Evolutionary conservation across 2,113 vertebrate genomes (phyloP), one percentile per base, ranked within the genome.

Genomic region (Gallinago paraguaiae): DNA sequence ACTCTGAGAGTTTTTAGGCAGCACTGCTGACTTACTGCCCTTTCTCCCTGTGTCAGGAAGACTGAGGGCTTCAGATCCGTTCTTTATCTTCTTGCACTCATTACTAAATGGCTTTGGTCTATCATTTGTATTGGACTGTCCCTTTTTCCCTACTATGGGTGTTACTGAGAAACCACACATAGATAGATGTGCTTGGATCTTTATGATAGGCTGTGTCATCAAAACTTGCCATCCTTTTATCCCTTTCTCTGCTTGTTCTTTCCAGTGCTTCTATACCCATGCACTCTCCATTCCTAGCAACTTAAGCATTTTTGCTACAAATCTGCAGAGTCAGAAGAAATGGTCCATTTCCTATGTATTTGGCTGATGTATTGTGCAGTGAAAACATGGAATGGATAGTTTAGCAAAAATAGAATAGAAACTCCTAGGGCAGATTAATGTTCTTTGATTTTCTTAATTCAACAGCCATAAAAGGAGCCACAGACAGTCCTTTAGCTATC

Each of bases 341-440:
- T 50, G 19, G 2, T n/a, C 17, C 1, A 1, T 92, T 79, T 91
- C 4, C 7, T 2, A 11, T 2, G 0, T 71, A 53, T 64, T 16
- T 35, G 2, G 18, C 48, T 51, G 23, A 65, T 57, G 8, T 4
- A 25, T 5, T 17, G 11, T 41, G 20, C 17, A 43, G 14, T 53
- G 41, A 43, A 85, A 72, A 8, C 45, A 12, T 57, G 9, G 14
- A 72, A 46, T 6, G 8, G 2, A 11, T 56, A 69, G 12, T 24
- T 74, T 48, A 90, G 24, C 13, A 76, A 59, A 96, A 82, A 16
- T 35, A 57, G 45, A 92, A 57, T 50, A 41, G 37, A 82, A 92
- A 48, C 90, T 90, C 7, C 9, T 24, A 11, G 33, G 27, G 46
- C 1, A 79, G 23, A 17, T 71, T 24, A 54, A 10, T 16, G 22